A percentile compares a stretch with the other conserved stretches of the same genome.
phyloP scores from a whole-genome alignment of 2,113 vertebrate species.

The Phycodurus eques region DNA sequence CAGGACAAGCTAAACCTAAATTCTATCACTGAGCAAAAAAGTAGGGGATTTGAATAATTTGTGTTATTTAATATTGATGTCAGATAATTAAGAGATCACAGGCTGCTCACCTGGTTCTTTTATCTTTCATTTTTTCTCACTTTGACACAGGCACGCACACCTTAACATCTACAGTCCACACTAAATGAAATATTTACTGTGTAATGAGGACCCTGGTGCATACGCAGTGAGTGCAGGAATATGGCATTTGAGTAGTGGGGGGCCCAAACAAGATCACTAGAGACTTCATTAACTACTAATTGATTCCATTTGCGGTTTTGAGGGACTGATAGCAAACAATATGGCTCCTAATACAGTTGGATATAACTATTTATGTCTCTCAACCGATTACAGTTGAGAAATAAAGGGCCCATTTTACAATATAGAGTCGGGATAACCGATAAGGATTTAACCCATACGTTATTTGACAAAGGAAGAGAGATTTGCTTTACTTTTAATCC shows the following conservation, averaged over 20 bases:
- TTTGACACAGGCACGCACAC: conserved; percentile 14
- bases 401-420: conserved; percentile 43
- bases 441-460: conserved; percentile 31
- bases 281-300: conserved; percentile 66
- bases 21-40: conserved; percentile 19
- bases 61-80: conserved; percentile 52
- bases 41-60: background rate
- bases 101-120: conserved; percentile 12
- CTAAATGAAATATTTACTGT: conserved; percentile 31
- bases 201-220: conserved; percentile 52
- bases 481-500: conserved; percentile 31
- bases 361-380: conserved; percentile 32
- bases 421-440: conserved; percentile 39
- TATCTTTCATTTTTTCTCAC: conserved; percentile 17
- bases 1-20: too few relatives aligned
- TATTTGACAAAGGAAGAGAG: conserved; percentile 45
- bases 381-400: conserved; percentile 37
- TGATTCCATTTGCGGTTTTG: conserved; percentile 54
- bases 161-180: background rate
- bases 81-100: conserved; percentile 41
- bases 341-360: conserved; percentile 38
- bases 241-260: conserved; percentile 6
- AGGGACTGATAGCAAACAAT: conserved; percentile 45
- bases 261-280: conserved; percentile 31
- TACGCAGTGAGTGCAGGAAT: conserved; percentile 23